Base-by-base conservation (phyloP, 2,113 vertebrate genomes). In the Lanius ludovicianus region DNA sequence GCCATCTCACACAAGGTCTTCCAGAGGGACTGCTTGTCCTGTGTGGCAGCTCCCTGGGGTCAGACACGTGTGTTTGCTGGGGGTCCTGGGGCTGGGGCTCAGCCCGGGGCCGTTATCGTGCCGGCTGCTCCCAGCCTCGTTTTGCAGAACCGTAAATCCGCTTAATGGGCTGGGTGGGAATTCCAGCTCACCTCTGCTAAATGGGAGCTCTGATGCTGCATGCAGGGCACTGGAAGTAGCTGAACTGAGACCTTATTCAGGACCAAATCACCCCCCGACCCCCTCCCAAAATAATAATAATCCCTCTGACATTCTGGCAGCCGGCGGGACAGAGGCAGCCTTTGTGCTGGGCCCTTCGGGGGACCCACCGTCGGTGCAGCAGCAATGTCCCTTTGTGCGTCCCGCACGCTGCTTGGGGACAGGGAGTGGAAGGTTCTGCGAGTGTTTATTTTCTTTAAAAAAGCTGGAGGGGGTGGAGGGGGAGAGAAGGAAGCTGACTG, bases 171-270 rank as follows among this genome's bases (percentile, higher is more conserved):
- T 85, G 94, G 76, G 56, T 83, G 94, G 90, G 95, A 89, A 89
- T 96, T 92, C 80, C 84, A 79, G 87, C 84, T 75, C 82, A 85
- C 80, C 55, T 35, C 88, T 1, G 24, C 87, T 93, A 80, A 90
- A 84, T 88, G 89, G 89, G 65, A 84, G 67, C 46, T 56, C 94
- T 91, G 70, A 85, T 92, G 89, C 91, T 39, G 91, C 1, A 1
- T 39, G 84, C 89, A 27, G 94, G 92, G 90, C 79, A 22, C 84
- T 73, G 76, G 76, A 83, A 92, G 87, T 30, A 76, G 84, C 82
- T 87, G 93, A 96, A 94, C 93, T 92, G 87, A 97, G 90, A 79
- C 86, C 96, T 95, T 90, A 86, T 96, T 97, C 92, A 96, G 92
- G 93, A 92, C 86, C 79, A 30, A 90, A 79, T 92, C 91, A 87